Conservation (phyloP, 2,888 invertebrate species). For the Galerucella calmariensis region DNA sequence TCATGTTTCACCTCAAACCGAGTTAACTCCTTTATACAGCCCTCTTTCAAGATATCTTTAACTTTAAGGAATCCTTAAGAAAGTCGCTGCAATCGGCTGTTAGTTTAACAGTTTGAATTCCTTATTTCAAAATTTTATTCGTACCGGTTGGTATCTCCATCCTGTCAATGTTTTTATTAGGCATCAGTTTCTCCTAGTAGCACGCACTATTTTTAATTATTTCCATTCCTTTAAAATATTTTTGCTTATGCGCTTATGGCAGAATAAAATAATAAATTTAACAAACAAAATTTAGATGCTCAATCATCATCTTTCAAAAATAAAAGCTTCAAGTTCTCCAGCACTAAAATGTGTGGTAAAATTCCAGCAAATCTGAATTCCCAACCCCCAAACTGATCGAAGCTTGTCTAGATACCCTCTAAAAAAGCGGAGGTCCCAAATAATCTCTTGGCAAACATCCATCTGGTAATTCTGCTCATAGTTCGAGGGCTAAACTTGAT, state of each 20-base stretch:
- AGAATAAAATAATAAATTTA: background rate
- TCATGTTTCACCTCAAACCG: too few species aligned
- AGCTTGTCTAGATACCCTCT: background rate
- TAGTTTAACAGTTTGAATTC: too few species aligned
- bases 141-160: too few species aligned
- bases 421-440: background rate
- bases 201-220: too few species aligned
- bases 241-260: background rate
- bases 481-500: background rate
- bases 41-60: too few species aligned
- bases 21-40: too few species aligned
- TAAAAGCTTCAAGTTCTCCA: background rate
- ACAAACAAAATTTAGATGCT: background rate
- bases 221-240: too few species aligned
- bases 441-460: slow-evolving; percentile 6
- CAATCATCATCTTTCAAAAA: background rate
- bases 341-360: background rate
- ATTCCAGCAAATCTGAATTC: background rate
- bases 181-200: too few species aligned
- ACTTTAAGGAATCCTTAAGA: too few species aligned
- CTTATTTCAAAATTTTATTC: too few species aligned
- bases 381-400: background rate
- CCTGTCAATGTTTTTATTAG: too few species aligned
- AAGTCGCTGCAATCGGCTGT: too few species aligned
- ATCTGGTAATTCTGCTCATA: slow-evolving; percentile 1